These are phyloP conservation scores for Cylindroiulus punctatus DNA, from an alignment of 2,888 invertebrate species.

Conservation along the genomic window DNA sequence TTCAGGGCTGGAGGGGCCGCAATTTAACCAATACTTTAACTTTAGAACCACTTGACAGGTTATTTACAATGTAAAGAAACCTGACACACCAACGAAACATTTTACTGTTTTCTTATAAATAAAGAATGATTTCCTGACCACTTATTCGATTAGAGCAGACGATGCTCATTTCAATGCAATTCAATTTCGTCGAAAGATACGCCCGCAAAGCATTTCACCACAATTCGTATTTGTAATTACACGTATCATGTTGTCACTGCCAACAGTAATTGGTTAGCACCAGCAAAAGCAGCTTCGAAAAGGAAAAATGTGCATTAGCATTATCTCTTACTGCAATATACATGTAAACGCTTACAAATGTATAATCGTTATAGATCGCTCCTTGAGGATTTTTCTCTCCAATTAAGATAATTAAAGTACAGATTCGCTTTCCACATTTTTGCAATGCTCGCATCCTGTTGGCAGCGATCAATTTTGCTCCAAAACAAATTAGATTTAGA, in stretches of 20 bases:
- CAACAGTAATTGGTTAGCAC: neutral
- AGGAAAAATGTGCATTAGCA: neutral
- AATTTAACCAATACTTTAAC: no score
- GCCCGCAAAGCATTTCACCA: neutral
- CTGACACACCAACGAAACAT: no score
- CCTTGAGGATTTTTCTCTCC: neutral
- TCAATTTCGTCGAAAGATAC: neutral
- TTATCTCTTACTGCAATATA: neutral
- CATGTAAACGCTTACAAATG: neutral
- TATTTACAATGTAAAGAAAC: no score
- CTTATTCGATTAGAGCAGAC: neutral
- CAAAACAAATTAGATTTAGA: neutral
- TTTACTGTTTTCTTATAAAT: no score
- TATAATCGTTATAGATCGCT: neutral
- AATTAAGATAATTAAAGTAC: slow-evolving; percentile 14
- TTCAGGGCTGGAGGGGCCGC: no score
- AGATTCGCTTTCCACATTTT: slow-evolving; percentile 1
- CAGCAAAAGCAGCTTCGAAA: neutral
- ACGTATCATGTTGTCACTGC: neutral
- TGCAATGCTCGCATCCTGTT: neutral
- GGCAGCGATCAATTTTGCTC: neutral
- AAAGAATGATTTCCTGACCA: no score
- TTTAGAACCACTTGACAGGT: no score
- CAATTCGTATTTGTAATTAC: neutral
- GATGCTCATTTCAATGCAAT: neutral